Evolutionary conservation across 1,140 invertebrate genomes (phyloP).

Genomic region (Apolygus lucorum): DNA sequence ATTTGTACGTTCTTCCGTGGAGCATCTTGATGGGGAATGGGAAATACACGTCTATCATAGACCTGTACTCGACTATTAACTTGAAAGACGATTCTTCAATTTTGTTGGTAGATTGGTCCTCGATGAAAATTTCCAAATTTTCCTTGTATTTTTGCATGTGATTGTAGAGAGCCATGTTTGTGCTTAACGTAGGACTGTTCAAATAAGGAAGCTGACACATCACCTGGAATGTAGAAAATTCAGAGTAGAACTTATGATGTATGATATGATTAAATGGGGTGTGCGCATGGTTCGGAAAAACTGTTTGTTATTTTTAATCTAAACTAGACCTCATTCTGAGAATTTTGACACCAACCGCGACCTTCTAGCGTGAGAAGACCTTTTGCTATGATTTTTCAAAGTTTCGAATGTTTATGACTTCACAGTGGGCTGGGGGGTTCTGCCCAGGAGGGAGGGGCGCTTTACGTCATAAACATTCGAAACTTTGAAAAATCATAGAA

Average conservation of each 20-base stretch:
- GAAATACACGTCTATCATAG: slow-evolving; percentile 1
- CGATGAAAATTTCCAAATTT: neutral
- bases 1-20: neutral
- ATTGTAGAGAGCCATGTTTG: neutral
- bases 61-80: neutral
- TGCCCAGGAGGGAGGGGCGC: too few species aligned
- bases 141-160: neutral
- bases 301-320: too few species aligned
- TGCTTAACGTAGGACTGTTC: neutral
- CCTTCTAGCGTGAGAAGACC: too few species aligned
- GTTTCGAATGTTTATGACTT: too few species aligned
- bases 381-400: too few species aligned
- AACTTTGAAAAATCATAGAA: too few species aligned
- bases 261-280: too few species aligned
- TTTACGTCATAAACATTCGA: too few species aligned
- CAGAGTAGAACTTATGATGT: neutral
- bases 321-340: too few species aligned
- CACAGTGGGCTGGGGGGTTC: too few species aligned
- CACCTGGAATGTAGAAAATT: neutral
- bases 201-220: slow-evolving; percentile 6
- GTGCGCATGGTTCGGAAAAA: too few species aligned
- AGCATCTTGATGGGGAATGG: neutral
- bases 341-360: too few species aligned
- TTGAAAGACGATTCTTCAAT: neutral
- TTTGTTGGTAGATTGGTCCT: neutral